Percentiles rank a stretch among this genome's conserved stretches.
Evolutionary conservation across 1,140 invertebrate genomes (phyloP).

Genomic region (Sminthurinus signatus): DNA sequence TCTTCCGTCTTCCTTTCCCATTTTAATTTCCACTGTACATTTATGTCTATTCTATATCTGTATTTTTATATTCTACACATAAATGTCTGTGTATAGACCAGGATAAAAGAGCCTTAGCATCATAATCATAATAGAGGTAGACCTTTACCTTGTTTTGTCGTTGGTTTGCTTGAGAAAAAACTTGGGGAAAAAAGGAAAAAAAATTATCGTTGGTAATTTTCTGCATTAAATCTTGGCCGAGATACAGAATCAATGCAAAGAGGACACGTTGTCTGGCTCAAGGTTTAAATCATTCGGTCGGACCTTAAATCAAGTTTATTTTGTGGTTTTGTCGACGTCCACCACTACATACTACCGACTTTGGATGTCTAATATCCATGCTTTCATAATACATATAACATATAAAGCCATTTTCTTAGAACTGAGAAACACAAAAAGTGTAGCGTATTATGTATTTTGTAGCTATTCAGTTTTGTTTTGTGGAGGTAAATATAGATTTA

Average conservation of each 20-base stretch:
- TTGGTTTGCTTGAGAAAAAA: too few species aligned
- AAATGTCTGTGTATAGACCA: too few species aligned
- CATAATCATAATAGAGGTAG: neutral
- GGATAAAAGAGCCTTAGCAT: neutral
- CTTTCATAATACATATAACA: neutral
- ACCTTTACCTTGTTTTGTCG: too few species aligned
- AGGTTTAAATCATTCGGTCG: slow-evolving; percentile 12
- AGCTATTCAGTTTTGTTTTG: too few species aligned
- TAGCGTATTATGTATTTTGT: too few species aligned
- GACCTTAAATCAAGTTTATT: slow-evolving; percentile 27
- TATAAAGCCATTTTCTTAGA: slow-evolving; percentile 33
- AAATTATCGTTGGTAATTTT: neutral
- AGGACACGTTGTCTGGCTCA: slow-evolving; percentile 5
- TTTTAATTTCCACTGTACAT: neutral
- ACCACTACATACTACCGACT: too few species aligned
- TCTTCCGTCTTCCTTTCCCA: slow-evolving; percentile 6
- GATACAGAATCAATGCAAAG: too few species aligned
- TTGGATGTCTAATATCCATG: too few species aligned
- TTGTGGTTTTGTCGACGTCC: too few species aligned
- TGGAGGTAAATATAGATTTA: too few species aligned
- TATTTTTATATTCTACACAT: too few species aligned
- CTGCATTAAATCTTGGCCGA: neutral
- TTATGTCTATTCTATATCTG: neutral
- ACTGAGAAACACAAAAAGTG: slow-evolving; percentile 20
- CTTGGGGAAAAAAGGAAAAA: too few species aligned